Base-by-base conservation (phyloP, 2,797 vertebrate species). In the Parauchenoglanis punctatus region DNA sequence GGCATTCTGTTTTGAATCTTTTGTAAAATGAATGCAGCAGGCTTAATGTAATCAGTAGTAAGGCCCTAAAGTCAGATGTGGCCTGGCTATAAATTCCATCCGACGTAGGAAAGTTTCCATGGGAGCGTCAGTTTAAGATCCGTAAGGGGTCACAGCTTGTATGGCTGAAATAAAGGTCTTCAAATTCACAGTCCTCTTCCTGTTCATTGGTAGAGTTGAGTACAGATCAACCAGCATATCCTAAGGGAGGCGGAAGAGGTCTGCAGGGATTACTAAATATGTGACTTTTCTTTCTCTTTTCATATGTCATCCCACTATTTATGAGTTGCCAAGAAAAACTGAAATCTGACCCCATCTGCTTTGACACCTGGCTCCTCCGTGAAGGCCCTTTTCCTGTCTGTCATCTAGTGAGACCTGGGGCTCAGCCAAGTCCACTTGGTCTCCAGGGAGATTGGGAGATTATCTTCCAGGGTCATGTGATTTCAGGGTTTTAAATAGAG, bases 401-500 rank as follows among this genome's bases (percentile, higher is more conserved):
- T 25, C 63, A 49, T 89, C 91, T 89, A 89, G 88, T 92, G 89
- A 87, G 65, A 91, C 81, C 85, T 92, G 92, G 90, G 91, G 46
- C 40, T 73, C 25, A 46, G 89, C 92, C 93, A 92, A 87, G 15
- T 58, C 56, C 17, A 52, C 87, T 82, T 46, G 58, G 87, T 92
- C 88, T 87, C 92, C 90, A 88, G 75, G 88, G 91, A 84, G 87
- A 91, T 83, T 52, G 10, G 20, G 49, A 86, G 89, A 92, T 93
- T 90, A 91, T 87, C 91, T 91, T 91, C 90, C 89, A 91, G 87
- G 67, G 88, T 87, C 80, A 68, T 91, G 90, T 92, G 91, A 90
- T 92, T 91, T 91, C 88, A 78, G 86, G 28, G 85, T 88, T 93
- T 92, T 92, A 92, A 93, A 92, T 91, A 92, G 91, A 86, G 46